Conservation (phyloP, 64 coral and sea anemone genomes). For the Montipora foliosa region DNA sequence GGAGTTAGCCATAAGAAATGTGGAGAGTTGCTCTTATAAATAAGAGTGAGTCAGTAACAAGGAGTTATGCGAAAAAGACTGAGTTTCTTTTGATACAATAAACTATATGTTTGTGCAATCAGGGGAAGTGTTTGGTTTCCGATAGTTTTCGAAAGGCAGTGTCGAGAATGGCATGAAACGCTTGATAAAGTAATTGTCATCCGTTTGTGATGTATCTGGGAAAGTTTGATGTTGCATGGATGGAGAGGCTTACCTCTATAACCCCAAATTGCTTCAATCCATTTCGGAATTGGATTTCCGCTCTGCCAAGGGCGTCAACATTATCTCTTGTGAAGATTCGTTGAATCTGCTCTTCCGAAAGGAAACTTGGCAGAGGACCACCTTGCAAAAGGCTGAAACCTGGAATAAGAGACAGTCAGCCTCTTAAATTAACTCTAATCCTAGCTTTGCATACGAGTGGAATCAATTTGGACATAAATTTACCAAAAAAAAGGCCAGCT, state of each 20-base stretch:
- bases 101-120: no score
- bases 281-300: constrained; percentile 19
- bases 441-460: background rate
- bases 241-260: constrained; percentile 8
- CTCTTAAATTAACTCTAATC: background rate
- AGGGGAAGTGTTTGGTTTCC: background rate
- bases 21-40: no score
- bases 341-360: background rate
- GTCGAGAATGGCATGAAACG: background rate
- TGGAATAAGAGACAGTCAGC: background rate
- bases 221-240: no score
- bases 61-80: no score
- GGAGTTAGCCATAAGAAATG: no score
- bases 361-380: constrained; percentile 38
- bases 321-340: constrained; percentile 2
- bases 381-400: constrained; percentile 55
- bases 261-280: constrained; percentile 36
- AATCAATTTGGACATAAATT: background rate
- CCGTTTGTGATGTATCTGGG: no score
- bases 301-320: background rate
- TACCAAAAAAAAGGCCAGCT: background rate
- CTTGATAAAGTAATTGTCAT: background rate
- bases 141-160: background rate
- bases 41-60: no score
- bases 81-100: no score